phyloP scores from a whole-genome alignment of 2,797 vertebrate species.

The Denticeps clupeoides region DNA sequence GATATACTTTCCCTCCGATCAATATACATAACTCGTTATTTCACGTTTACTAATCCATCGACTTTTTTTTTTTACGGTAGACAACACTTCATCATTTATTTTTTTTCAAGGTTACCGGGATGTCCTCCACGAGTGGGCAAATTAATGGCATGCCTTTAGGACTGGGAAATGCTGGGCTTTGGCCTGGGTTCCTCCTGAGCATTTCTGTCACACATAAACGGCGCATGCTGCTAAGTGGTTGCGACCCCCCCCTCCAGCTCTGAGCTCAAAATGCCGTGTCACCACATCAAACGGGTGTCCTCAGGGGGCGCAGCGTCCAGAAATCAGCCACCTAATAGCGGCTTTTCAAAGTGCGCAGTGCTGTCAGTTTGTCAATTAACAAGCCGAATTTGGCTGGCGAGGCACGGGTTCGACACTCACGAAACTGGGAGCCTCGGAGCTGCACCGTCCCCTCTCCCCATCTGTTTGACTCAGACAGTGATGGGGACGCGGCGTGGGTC shows the following conservation, averaged over 20 bases:
- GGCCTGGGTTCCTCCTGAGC: conserved; percentile 1
- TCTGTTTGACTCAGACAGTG: conserved; percentile 30
- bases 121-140: too few species aligned
- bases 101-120: neutral
- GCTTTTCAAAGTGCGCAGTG: too few species aligned
- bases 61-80: too few species aligned
- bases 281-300: neutral
- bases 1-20: neutral
- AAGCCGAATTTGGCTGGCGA: too few species aligned
- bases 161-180: neutral
- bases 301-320: neutral
- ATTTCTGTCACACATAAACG: conserved; percentile 5
- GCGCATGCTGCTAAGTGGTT: neutral
- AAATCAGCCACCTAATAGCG: neutral
- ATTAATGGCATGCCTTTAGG: neutral
- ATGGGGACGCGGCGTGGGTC: conserved; percentile 16
- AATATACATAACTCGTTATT: neutral
- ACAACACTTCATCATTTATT: neutral
- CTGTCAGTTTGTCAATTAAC: too few species aligned
- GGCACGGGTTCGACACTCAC: too few species aligned
- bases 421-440: too few species aligned
- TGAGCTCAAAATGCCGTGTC: neutral
- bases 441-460: conserved; percentile 1
- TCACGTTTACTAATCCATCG: too few species aligned
- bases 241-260: neutral